Conservation (phyloP, 2,888 invertebrate species). For the Mechanitis mazaeus region DNA sequence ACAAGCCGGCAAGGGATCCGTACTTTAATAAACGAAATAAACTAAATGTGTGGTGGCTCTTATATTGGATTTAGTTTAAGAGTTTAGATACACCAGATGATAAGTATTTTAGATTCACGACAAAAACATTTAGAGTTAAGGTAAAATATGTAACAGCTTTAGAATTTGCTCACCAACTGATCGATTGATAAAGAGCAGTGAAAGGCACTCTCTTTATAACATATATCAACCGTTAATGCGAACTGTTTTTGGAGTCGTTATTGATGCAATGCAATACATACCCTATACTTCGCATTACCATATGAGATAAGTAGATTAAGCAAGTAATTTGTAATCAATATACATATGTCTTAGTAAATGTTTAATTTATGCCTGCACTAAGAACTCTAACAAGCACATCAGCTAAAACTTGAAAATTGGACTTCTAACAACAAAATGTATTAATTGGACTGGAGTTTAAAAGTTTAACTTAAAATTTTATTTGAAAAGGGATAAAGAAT, state of each 20-base stretch:
- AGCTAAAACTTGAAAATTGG: no score
- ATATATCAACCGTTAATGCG: no score
- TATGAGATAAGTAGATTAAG: conserved; percentile 52
- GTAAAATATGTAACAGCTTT: no score
- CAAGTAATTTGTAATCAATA: conserved; percentile 27
- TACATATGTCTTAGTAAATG: background rate
- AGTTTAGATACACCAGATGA: background rate
- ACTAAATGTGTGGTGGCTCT: background rate
- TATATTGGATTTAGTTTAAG: background rate
- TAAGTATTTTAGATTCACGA: no score
- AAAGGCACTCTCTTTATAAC: no score
- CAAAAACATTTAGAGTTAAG: no score
- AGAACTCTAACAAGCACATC: no score
- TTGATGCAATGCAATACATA: conserved; percentile 39
- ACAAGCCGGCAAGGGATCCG: conserved; percentile 45
- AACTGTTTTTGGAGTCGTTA: conserved; percentile 6
- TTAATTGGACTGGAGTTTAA: conserved; percentile 27
- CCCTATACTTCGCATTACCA: conserved; percentile 51
- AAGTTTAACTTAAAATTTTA: conserved; percentile 26
- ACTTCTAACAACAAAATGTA: background rate
- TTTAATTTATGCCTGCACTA: no score
- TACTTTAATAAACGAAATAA: conserved; percentile 33
- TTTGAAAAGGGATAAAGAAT: background rate
- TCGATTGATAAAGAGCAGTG: no score
- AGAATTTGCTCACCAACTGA: no score